Base-by-base conservation (phyloP, 1,140 invertebrate genomes). In the Asbolus verrucosus region DNA sequence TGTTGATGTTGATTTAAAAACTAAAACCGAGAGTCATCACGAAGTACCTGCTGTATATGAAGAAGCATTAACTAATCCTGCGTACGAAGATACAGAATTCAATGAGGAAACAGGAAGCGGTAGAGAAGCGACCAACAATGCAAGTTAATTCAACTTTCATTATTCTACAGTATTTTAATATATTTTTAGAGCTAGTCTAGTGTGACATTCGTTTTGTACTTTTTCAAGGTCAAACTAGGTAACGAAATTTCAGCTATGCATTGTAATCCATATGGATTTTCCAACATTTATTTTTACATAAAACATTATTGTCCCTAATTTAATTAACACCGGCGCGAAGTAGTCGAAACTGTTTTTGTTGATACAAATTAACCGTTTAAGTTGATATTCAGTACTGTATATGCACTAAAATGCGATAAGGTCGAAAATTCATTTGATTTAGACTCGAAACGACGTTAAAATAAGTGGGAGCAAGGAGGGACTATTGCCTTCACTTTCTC, bases 1-100 rank as follows among this genome's bases (percentile, higher is more conserved):
- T 18, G 66, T 60, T 8, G 70, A 75, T 68, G 39, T 73, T 11
- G 65, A 73, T 50, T 66, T 74, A 63, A 39, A 46, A 11, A 39
- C 60, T 38, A 73, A 72, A 8, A 38, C 43, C 14, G 50, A 68
- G 16, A 54, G 59, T 16, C 73, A 69, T 38, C 70, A 70, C 43
- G 61, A 74, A 15, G 61, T 72, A 27, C 65, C 75, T 11, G 72
- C 72, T 19, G 71, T 72, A 24, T 78, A 77, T 30, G 76, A 78
- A 72, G 74, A 77, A 54, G 67, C 74, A 1, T 62, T 78, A 31
- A 76, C 76, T 11, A 80, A 80, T 73, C 70, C 73, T 39, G 78
- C 72, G 2, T 80, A 74, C 50, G 75, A 78, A 66, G 75, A 76
- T 38, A 78, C 71, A 2, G 78, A 80, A 74, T 67, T 71, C 6